phyloP scores from a whole-genome alignment of 2,113 vertebrate species.

The Diglossa brunneiventris region DNA sequence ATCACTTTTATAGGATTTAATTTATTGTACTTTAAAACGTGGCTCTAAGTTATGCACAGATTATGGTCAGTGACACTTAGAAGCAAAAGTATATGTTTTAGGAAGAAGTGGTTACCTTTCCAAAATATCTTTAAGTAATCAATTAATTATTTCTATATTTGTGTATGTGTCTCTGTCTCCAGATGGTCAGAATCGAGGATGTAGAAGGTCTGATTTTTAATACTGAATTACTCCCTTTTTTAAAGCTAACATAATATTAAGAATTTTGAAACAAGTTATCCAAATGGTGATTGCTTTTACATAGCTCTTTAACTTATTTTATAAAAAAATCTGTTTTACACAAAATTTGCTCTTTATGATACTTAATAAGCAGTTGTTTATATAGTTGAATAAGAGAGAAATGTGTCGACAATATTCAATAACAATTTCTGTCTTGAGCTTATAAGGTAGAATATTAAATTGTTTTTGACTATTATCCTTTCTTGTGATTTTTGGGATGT shows the following conservation, averaged over 20 bases:
- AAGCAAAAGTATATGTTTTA: neutral
- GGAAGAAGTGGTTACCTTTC: neutral
- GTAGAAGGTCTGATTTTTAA: neutral
- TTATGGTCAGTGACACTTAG: neutral
- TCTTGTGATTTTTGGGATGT: neutral
- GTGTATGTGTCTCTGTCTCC: accelerated
- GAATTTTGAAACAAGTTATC: neutral
- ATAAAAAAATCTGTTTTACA: neutral
- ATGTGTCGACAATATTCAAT: neutral
- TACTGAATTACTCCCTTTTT: neutral
- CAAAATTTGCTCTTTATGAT: neutral
- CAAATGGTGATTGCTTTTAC: neutral
- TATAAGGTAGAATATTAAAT: neutral
- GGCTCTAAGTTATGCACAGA: neutral
- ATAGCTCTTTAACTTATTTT: neutral
- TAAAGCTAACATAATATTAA: neutral
- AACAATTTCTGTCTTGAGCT: neutral
- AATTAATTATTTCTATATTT: neutral
- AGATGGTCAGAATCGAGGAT: neutral
- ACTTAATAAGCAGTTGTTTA: neutral
- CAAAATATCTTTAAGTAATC: neutral
- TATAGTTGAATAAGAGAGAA: neutral
- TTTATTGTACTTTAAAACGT: neutral
- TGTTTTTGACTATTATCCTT: neutral
- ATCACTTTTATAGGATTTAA: neutral